Base-by-base conservation (phyloP, 2,888 invertebrate genomes). In the Andrena dorsata region DNA sequence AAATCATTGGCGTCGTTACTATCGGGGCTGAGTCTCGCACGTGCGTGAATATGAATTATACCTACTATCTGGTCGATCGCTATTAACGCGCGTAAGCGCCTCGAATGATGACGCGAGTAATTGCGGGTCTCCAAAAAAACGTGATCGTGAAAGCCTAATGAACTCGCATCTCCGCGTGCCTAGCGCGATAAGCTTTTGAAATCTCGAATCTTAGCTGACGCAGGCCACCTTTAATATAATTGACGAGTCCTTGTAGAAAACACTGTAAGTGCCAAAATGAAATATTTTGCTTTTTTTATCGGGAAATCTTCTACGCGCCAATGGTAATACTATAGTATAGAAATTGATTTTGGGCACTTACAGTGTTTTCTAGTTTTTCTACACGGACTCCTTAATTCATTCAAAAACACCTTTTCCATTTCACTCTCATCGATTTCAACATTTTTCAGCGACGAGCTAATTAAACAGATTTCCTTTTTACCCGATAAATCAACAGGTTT, bases 31-130 rank as follows among this genome's bases (percentile, higher is more conserved):
- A 82, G 69, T 77, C 83, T 85, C 86, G 83, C 84, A 86, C 84
- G 80, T 87, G 88, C 87, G 87, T 87, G 87, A 85, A 74, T 87
- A 90, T 88, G 87, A 91, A 89, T 91, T 91, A 91, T 91, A 89
- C 87, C 10, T n/a, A 16, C n/a, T 87, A 89, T 90, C 88, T 87
- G 84, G 79, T 86, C 84, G 89, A 90, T 88, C 88, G 82, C 89
- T 85, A 90, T 91, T 91, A 90, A 86, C 83, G 70, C 64, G 58
- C 68, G 70, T 53, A 58, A 41, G 20, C 78, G n/a, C 78, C 53
- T 66, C 30, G 51, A 77, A 76, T 58, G 80, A 79, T 78, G 71
- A 30, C 41, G 32, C 32, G 80, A 80, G 73, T 65, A 82, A 82
- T 86, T 80, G 76, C 60, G 58, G n/a, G 47, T n/a, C n/a, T 32